Percentiles rank a stretch among this genome's conserved stretches.
phyloP scores from a whole-genome alignment of 2,113 vertebrate species.

The Indicator indicator region DNA sequence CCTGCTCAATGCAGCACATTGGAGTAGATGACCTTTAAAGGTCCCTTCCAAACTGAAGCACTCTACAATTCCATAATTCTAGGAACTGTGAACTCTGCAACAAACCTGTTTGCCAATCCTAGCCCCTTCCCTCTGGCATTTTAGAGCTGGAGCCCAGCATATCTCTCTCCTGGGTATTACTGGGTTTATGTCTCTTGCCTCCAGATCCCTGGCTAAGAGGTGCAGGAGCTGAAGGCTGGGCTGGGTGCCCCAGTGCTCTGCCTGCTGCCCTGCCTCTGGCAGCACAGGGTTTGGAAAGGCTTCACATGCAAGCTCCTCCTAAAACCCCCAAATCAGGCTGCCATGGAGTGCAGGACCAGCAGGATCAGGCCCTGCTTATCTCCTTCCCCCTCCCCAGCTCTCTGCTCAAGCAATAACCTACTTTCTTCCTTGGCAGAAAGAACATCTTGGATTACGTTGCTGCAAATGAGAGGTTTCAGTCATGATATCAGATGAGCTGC shows the following conservation, averaged over 20 bases:
- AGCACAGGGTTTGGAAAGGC: accelerated
- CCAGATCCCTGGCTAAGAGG: not conserved
- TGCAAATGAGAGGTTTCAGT: slow-evolving; percentile 36
- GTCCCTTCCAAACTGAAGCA: too few relatives aligned
- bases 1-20: too few relatives aligned
- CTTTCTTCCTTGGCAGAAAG: not conserved
- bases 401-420: slow-evolving; percentile 20
- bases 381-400: not conserved
- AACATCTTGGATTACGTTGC: slow-evolving; percentile 25
- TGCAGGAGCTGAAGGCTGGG: not conserved
- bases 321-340: not conserved
- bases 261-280: not conserved
- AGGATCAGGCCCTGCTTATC: not conserved
- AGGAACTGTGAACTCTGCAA: not conserved
- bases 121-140: not conserved
- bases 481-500: not conserved
- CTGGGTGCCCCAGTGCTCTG: not conserved
- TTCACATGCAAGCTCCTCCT: not conserved
- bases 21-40: too few relatives aligned
- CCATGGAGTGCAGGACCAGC: not conserved
- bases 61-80: too few relatives aligned
- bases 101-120: not conserved
- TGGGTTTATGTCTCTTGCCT: not conserved
- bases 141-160: not conserved
- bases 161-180: not conserved